Base-by-base conservation (phyloP, 2,888 invertebrate genomes). In the Tineola bisselliella region DNA sequence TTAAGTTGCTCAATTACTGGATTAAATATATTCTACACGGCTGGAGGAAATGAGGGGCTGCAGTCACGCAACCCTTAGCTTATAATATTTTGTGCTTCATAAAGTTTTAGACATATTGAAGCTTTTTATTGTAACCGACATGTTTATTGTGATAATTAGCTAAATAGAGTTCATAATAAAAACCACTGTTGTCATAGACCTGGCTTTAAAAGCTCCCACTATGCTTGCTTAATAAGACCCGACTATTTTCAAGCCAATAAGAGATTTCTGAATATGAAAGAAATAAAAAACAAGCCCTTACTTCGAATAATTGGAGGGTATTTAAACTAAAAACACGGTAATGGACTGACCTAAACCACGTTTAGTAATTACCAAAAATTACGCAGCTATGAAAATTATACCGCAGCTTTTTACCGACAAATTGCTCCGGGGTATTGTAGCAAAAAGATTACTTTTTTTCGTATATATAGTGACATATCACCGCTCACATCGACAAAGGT, bases 11-110 rank as follows among this genome's bases (percentile, higher is more conserved):
- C 58, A 33, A 33, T 58, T 33, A 58, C 33, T 33, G 31, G 58
- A 58, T 57, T 30, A 57, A 30, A 30, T 57, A 57, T 57, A 57
- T 57, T 57, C n/a, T 25, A 57, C 57, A 58, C n/a, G 56, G 5
- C 6, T 30, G 33, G 11, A 33, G 58, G 58, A 58, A 58, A 58
- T 58, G 58, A 33, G 33, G 33, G 25, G 54, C 19, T 6, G 54
- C 54, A n/a, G 54, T 54, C 54, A 54, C 54, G 54, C 54, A 25
- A 54, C 54, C 54, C 19, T 25, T 15, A 48, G 15, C 48, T 48
- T 38, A 38, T n/a, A n/a, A n/a, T n/a, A n/a, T 38, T 38, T 12
- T 38, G n/a, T 38, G 10, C 38, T 12, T 12, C 38, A 4, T 38
- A 12, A 38, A 38, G 38, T 3, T 38, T 38, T 10, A 10, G 10